Evolutionary conservation across 2,113 vertebrate species (phyloP).

Genomic region (Brienomyrus brachyistius): DNA sequence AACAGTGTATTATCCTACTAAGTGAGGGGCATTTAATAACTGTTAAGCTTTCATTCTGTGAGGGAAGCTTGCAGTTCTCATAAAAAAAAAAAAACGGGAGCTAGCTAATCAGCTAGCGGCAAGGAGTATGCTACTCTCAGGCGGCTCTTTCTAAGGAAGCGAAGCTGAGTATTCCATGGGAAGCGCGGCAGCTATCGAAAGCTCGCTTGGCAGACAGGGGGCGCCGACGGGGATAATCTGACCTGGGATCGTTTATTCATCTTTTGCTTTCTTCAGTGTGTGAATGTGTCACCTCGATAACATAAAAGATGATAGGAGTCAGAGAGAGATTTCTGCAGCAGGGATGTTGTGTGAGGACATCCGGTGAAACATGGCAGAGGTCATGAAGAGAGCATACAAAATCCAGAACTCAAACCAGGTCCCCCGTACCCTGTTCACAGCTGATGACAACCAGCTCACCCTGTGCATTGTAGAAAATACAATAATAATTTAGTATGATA

Average conservation of each 20-base stretch:
- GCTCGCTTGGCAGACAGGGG: not conserved
- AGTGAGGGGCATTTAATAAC: slow-evolving; percentile 4
- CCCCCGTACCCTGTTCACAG: not conserved
- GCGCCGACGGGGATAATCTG: not conserved
- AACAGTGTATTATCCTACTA: not conserved
- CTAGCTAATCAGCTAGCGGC: not conserved
- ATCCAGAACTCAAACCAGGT: not conserved
- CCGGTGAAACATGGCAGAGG: not conserved
- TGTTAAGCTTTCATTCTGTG: not conserved
- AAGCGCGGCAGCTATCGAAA: not conserved
- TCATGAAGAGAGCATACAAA: not conserved
- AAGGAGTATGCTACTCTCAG: not conserved
- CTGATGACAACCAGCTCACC: not conserved
- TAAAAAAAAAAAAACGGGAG: not conserved
- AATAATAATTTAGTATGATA: not conserved
- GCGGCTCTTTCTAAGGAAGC: not conserved
- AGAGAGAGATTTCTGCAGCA: not conserved
- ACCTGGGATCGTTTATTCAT: not conserved
- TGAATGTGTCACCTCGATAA: not conserved
- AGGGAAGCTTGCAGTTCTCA: not conserved
- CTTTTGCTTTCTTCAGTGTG: not conserved
- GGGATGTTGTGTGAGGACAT: not conserved
- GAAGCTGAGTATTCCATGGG: not conserved
- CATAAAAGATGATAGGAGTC: not conserved
- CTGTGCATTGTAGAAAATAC: not conserved